Evolutionary conservation across 2,113 vertebrate species (phyloP).

Genomic region (Naja naja): DNA sequence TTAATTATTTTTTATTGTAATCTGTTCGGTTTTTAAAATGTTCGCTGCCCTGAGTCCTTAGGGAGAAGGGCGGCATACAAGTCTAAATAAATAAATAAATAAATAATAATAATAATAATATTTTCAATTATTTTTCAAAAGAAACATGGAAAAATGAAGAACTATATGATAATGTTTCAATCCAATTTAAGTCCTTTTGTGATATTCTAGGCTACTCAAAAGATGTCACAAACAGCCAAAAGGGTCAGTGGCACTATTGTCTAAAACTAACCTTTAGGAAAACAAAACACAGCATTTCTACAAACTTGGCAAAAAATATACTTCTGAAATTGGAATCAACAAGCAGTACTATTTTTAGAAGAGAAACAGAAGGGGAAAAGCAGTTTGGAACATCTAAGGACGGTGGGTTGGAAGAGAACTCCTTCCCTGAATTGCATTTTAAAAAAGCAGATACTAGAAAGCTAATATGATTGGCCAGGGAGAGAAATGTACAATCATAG

Average conservation of each 20-base stretch:
- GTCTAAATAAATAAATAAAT: no score
- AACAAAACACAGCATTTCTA: neutral
- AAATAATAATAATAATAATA: no score
- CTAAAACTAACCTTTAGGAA: neutral
- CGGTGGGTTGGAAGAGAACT: neutral
- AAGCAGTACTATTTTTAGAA: neutral
- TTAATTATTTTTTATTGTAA: no score
- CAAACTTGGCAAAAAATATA: constrained; percentile 3
- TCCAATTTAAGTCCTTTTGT: neutral
- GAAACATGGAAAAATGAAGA: neutral
- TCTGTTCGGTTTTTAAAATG: no score
- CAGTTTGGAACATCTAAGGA: neutral
- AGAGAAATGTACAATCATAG: neutral
- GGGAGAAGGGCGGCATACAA: no score
- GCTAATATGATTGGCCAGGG: neutral
- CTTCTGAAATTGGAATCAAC: neutral
- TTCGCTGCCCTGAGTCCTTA: no score
- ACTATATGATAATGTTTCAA: neutral
- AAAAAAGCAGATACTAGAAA: neutral
- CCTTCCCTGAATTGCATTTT: no score
- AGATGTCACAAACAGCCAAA: neutral
- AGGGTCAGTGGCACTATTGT: neutral
- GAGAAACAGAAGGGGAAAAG: neutral
- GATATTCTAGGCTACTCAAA: neutral
- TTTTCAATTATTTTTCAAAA: neutral